phyloP scores from a whole-genome alignment of 2,888 invertebrate species.

The Cancer borealis region DNA sequence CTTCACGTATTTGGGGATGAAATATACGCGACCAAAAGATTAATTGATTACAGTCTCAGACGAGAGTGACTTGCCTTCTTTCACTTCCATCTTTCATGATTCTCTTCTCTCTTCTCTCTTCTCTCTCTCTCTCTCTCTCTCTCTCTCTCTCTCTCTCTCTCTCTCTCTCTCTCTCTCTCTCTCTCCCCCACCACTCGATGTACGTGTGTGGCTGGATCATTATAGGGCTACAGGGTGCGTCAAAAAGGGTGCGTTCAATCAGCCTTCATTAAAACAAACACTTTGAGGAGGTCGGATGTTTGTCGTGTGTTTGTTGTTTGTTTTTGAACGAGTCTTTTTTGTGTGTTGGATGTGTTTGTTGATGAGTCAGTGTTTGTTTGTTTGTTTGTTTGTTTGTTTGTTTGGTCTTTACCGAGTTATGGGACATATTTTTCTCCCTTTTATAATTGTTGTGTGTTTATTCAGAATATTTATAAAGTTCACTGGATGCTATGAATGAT shows the following conservation, averaged over 20 bases:
- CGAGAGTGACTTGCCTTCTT: not conserved
- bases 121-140: slow-evolving; percentile 27
- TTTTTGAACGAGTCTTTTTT: not conserved
- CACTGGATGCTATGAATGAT: too few relatives aligned
- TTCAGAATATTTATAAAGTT: too few relatives aligned
- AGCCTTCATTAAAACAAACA: not conserved
- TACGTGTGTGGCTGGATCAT: not conserved
- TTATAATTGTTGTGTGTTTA: too few relatives aligned
- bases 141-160: slow-evolving; percentile 43
- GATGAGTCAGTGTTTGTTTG: too few relatives aligned
- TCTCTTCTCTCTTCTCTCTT: slow-evolving; percentile 42
- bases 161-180: slow-evolving; percentile 30
- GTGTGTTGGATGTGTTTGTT: not conserved
- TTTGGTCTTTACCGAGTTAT: too few relatives aligned
- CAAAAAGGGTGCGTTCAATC: not conserved
- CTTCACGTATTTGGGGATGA: not conserved
- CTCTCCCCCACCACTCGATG: not conserved
- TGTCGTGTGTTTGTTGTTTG: not conserved
- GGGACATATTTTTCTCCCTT: too few relatives aligned
- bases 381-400: too few relatives aligned
- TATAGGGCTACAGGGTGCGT: not conserved
- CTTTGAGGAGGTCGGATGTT: not conserved
- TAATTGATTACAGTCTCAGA: not conserved
- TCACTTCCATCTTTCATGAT: not conserved
- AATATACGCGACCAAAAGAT: not conserved